phyloP scores from a whole-genome alignment of 2,797 vertebrate species.

The Ceyx erithaca region DNA sequence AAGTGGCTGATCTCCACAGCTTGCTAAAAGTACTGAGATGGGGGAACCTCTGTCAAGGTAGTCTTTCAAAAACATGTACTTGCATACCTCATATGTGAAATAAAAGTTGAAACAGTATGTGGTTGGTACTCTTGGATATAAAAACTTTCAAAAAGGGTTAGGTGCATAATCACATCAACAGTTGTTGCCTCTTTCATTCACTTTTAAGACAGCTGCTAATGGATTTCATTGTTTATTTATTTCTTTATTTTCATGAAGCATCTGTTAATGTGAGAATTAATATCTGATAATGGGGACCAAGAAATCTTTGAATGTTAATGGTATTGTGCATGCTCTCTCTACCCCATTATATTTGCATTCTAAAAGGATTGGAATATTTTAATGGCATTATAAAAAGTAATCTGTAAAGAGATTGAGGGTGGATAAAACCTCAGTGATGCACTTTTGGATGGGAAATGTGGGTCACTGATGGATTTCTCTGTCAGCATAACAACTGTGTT shows the following conservation, averaged over 20 bases:
- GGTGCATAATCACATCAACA: slow-evolving; percentile 2
- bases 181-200: slow-evolving; percentile 48
- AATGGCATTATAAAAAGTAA: not conserved
- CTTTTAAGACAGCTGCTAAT: slow-evolving; percentile 49
- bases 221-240: not conserved
- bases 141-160: slow-evolving; percentile 14
- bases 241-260: slow-evolving; percentile 1
- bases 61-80: not conserved
- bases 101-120: not conserved
- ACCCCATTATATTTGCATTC: slow-evolving; percentile 56
- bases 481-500: not conserved
- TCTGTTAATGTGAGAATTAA: slow-evolving; percentile 60
- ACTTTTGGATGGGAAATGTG: not conserved
- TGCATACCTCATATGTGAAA: not conserved
- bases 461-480: not conserved
- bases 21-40: not conserved
- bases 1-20: not conserved
- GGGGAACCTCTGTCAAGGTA: not conserved
- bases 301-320: slow-evolving; percentile 59
- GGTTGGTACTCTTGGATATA: not conserved
- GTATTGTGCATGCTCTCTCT: slow-evolving; percentile 27
- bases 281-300: slow-evolving; percentile 57
- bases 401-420: not conserved
- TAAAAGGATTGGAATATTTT: slow-evolving; percentile 55
- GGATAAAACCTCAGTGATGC: not conserved